phyloP scores from a whole-genome alignment of 2,797 vertebrate species.

The Phalanger gymnotis region DNA sequence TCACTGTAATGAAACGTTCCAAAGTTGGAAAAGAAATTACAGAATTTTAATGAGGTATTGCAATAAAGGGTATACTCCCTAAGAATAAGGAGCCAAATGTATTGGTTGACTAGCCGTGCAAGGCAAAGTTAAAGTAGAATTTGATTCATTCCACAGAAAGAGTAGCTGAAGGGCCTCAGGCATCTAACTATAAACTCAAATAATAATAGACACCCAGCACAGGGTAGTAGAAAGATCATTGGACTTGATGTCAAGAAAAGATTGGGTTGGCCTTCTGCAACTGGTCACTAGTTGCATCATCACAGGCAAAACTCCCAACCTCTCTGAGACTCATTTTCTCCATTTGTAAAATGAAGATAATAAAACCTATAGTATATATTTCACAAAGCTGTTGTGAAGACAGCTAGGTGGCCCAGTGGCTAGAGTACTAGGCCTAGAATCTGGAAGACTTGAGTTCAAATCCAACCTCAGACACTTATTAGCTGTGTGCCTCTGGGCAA shows the following conservation, averaged over 20 bases:
- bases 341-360: background rate
- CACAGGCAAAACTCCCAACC: background rate
- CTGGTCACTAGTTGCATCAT: background rate
- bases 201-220: background rate
- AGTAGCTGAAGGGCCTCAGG: background rate
- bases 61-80: conserved; percentile 61
- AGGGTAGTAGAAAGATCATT: background rate
- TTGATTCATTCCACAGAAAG: conserved; percentile 38
- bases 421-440: background rate
- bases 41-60: conserved; percentile 68
- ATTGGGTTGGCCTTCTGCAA: background rate
- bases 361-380: background rate
- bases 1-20: conserved; percentile 70
- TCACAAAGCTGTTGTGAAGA: background rate
- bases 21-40: conserved; percentile 69
- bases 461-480: background rate
- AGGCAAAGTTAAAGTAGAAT: conserved; percentile 42
- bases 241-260: background rate
- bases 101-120: conserved; percentile 57
- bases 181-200: background rate
- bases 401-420: background rate
- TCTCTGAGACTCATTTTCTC: background rate
- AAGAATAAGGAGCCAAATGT: conserved; percentile 56
- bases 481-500: background rate
- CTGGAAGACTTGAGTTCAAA: background rate